Evolutionary conservation across 2,888 invertebrate species (phyloP), one percentile per base, ranked within the genome.

Genomic region (Dryocosmus kuriphilus): DNA sequence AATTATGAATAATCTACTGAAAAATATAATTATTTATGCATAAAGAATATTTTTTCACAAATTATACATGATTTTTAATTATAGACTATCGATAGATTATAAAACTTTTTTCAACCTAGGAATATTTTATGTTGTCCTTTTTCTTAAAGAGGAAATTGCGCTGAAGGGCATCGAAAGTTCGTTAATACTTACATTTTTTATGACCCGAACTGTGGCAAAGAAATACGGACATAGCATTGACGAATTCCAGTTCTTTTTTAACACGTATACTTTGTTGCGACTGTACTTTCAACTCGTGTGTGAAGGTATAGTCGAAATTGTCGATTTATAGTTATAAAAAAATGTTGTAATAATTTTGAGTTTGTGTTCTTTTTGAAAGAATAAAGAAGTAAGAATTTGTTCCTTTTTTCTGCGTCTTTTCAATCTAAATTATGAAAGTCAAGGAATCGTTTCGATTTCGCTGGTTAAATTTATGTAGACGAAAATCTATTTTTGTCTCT

Each of bases 171-270:
- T 51, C 30, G 51, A 51, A 71, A 71, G 22, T n/a, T 71, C 9
- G n/a, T 30, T 71, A 41, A 46, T 9, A n/a, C 30, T 51, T 51
- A 32, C 14, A 27, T 27, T 51, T 11, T 30, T 30, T 30, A 71
- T 71, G 51, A 71, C 51, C 32, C 30, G 46, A n/a, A 71, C 51
- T 22, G 11, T 71, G 51, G 51, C 71, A 71, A 71, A 51, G 51
- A 71, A 71, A 71, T 51, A 51, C 67, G 38, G 30, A 71, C 51
- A 32, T 71, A 71, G 57, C 57, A 46, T 71, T 71, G 38, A 38
- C 38, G 3, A 51, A 51, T 51, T 51, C n/a, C 46, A 51, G 46
- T 38, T 38, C 46, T 60, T 24, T 27, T 60, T 57, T 14, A 27
- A 60, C 57, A 60, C 57, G 57, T 60, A 60, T 60, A 60, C 57